Base-by-base conservation (phyloP, 1,140 invertebrate species). In the Leptonema lineaticorne region DNA sequence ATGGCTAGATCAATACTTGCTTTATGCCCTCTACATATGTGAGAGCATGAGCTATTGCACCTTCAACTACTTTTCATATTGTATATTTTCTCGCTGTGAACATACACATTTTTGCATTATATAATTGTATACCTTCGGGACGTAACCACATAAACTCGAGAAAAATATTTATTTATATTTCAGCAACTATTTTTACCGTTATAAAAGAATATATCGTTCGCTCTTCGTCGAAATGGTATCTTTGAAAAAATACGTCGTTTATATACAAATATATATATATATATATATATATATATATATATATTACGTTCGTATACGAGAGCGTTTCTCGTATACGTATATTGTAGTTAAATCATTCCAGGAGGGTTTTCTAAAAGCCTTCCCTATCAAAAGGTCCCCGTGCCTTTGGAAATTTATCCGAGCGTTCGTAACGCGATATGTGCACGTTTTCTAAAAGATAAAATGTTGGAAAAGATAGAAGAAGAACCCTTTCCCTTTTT, bases 1-100 rank as follows among this genome's bases (percentile, higher is more conserved):
- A 29, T 67, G 33, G 60, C 69, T 68, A 71, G 69, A 71, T 71
- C 69, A 71, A 71, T 71, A 71, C 69, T 71, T 71, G 69, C 66
- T 71, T 71, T 71, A 71, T 71, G 69, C 69, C 69, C 65, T 71
- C 69, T 59, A 60, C 62, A 63, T 71, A 65, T 68, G 66, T 62
- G 67, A 67, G 56, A 67, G 63, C 24, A 28, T 37, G 56, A 45
- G 28, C 57, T 37, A 59, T 33, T 33, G 30, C 57, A 59, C 30
- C 57, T 59, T 26, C n/a, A n/a, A n/a, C n/a, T n/a, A n/a, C n/a
- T n/a, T n/a, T n/a, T n/a, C n/a, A n/a, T n/a, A n/a, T n/a, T n/a
- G n/a, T n/a, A n/a, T n/a, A n/a, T n/a, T n/a, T n/a, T n/a, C n/a
- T n/a, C n/a, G n/a, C n/a, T n/a, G n/a, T n/a, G n/a, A n/a, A n/a